These are phyloP conservation scores for Anastatus disparis DNA, from an alignment of 1,140 invertebrate genomes.

Conservation along the genomic window DNA sequence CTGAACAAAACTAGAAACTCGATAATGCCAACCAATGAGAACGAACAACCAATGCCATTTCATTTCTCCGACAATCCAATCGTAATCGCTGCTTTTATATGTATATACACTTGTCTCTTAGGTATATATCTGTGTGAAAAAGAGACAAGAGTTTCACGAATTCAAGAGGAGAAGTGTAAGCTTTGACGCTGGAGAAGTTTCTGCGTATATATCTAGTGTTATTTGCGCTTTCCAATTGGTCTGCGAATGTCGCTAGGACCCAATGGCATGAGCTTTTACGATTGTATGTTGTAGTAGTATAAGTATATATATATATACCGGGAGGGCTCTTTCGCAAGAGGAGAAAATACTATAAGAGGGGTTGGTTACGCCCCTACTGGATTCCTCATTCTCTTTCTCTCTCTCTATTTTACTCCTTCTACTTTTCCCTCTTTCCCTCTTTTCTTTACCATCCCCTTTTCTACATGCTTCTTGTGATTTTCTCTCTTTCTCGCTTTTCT, in stretches of 20 bases:
- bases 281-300: conserved; percentile 43
- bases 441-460: background rate
- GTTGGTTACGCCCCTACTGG: conserved; percentile 54
- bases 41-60: too few species aligned
- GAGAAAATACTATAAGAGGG: conserved; percentile 45
- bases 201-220: conserved; percentile 51
- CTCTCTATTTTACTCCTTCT: background rate
- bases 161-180: too few species aligned
- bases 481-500: background rate
- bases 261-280: conserved; percentile 59
- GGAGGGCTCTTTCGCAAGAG: conserved; percentile 2
- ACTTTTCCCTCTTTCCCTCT: background rate
- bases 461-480: too few species aligned
- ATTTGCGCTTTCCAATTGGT: conserved; percentile 61
- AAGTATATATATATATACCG: too few species aligned
- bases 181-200: too few species aligned
- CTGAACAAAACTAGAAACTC: conserved; percentile 39
- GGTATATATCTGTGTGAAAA: background rate
- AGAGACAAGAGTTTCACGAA: conserved; percentile 48
- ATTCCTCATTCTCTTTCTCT: background rate
- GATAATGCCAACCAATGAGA: conserved; percentile 18
- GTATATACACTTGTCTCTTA: too few species aligned
- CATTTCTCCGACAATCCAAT: too few species aligned
- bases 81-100: too few species aligned
- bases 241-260: conserved; percentile 57